These are phyloP conservation scores for Decapterus maruadsi DNA, from an alignment of 2,797 vertebrate species.

Conservation along the genomic window DNA sequence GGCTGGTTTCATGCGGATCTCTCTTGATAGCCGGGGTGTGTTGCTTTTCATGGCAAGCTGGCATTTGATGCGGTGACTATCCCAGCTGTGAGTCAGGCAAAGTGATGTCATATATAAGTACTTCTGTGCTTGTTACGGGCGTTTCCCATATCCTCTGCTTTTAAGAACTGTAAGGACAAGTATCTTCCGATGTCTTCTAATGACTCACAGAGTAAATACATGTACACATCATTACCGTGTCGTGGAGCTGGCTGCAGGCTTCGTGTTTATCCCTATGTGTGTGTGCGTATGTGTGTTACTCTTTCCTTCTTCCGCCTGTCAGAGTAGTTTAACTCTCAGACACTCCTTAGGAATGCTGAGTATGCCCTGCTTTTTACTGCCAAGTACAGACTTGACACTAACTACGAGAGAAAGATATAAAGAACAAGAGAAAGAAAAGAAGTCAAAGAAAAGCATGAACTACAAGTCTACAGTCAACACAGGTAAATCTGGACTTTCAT, in stretches of 20 bases:
- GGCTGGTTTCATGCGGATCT: constrained; percentile 59
- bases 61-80: constrained; percentile 73
- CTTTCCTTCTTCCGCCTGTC: constrained; percentile 72
- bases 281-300: constrained; percentile 1
- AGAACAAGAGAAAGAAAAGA: neutral
- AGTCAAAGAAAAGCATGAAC: neutral
- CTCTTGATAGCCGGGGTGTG: constrained; percentile 31
- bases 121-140: constrained; percentile 78
- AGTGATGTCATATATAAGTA: constrained; percentile 83
- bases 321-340: constrained; percentile 71
- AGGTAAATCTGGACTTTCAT: neutral
- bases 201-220: constrained; percentile 22
- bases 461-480: neutral
- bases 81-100: constrained; percentile 84
- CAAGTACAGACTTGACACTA: constrained; percentile 82
- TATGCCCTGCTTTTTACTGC: constrained; percentile 74
- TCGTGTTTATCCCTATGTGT: constrained; percentile 20
- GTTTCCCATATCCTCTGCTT: constrained; percentile 77
- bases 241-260: constrained; percentile 6
- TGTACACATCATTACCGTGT: constrained; percentile 13
- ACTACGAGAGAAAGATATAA: constrained; percentile 16
- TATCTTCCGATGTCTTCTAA: constrained; percentile 38
- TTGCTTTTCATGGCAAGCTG: constrained; percentile 61
- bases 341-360: constrained; percentile 82
- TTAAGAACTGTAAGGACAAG: constrained; percentile 34